phyloP scores from a whole-genome alignment of 2,113 vertebrate species.

The Tragelaphus imberbis region DNA sequence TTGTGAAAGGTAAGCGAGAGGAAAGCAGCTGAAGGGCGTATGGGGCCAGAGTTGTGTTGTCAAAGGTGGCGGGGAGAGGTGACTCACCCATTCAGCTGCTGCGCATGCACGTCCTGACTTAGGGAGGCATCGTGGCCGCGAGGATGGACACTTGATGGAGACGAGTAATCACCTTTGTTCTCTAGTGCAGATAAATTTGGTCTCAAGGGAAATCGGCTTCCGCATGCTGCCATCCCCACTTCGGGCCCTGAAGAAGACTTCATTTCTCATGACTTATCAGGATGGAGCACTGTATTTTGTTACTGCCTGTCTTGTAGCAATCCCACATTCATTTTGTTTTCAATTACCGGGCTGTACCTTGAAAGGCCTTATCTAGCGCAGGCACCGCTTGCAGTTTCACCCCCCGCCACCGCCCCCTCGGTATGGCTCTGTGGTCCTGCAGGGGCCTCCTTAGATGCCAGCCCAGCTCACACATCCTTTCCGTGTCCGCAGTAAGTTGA shows the following conservation, averaged over 20 bases:
- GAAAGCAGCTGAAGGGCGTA: background rate
- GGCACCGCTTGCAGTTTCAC: background rate
- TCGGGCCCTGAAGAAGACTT: background rate
- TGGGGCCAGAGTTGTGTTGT: background rate
- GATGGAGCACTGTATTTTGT: background rate
- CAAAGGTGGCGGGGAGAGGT: fast-evolving
- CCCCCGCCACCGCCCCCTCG: fast-evolving
- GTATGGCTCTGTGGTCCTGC: background rate
- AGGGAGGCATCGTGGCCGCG: background rate
- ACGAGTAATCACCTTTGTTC: background rate
- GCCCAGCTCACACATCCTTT: background rate
- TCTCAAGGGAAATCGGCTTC: background rate
- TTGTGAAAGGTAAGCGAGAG: background rate
- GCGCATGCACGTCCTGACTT: background rate
- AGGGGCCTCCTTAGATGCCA: background rate
- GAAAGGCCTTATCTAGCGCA: constrained; percentile 47
- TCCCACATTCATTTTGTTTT: constrained; percentile 59
- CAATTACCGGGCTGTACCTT: constrained; percentile 21
- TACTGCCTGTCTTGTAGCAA: background rate
- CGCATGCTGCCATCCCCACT: background rate
- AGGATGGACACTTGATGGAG: background rate
- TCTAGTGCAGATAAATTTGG: background rate
- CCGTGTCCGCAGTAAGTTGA: background rate
- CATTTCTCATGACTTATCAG: constrained; percentile 35
- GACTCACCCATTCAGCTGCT: background rate